Evolutionary conservation across 2,888 invertebrate species (phyloP).

Genomic region (Lepetodrilus schrolli): DNA sequence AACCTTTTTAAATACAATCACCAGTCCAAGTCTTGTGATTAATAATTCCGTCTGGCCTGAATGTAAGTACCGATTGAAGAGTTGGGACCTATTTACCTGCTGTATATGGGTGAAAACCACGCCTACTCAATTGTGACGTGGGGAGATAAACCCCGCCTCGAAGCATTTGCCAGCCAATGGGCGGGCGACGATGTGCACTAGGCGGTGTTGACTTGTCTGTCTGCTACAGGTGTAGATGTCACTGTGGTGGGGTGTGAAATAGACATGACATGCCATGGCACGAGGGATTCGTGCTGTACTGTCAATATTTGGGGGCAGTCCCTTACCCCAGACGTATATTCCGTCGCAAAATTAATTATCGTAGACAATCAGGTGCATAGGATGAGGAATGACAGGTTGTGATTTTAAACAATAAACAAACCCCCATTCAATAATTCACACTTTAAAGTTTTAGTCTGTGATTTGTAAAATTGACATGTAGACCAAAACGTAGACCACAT

Average conservation of each 20-base stretch:
- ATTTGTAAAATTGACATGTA: no score
- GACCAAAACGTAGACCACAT: no score
- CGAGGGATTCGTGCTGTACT: neutral
- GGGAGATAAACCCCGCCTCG: neutral
- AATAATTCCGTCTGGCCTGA: neutral
- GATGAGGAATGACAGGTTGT: slow-evolving; percentile 11
- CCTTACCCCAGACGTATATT: neutral
- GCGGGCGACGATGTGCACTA: neutral
- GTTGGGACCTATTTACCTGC: slow-evolving; percentile 5
- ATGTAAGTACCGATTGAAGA: slow-evolving; percentile 2
- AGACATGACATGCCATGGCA: neutral
- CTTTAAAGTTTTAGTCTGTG: no score
- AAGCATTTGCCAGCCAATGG: neutral
- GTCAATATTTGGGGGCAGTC: neutral
- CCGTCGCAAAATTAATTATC: neutral
- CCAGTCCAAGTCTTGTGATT: neutral
- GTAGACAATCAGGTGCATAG: neutral
- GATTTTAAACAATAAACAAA: neutral
- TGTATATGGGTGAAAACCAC: neutral
- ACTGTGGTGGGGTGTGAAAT: neutral
- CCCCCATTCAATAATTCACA: neutral
- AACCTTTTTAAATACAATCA: no score
- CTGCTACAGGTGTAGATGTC: neutral
- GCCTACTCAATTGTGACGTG: neutral
- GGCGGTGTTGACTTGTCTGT: neutral